Percentiles rank a stretch among this genome's conserved stretches.
Conservation (phyloP, 2,113 vertebrate genomes). For the Lophochroa leadbeateri region DNA sequence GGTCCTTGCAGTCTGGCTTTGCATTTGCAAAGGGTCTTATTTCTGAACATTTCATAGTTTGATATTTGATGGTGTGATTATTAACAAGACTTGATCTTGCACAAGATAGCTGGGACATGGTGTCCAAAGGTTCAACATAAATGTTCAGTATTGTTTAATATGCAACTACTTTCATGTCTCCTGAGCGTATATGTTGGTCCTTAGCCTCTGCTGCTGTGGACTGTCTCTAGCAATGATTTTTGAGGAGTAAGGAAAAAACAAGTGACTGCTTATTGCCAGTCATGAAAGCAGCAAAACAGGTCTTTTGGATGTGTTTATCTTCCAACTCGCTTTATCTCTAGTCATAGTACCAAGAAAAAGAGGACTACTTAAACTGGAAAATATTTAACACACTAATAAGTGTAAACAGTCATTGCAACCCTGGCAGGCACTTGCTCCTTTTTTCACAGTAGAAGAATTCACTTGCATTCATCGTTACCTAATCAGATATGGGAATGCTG, state of each 20-base stretch:
- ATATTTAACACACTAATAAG: not conserved
- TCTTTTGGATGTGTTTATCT: not conserved
- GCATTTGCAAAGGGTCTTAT: not conserved
- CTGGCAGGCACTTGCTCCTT: not conserved
- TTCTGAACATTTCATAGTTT: not conserved
- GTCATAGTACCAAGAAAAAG: not conserved
- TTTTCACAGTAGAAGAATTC: not conserved
- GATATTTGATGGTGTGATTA: not conserved
- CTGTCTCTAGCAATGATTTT: not conserved
- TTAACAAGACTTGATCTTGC: constrained; percentile 1
- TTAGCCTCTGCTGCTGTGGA: not conserved
- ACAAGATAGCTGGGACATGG: not conserved
- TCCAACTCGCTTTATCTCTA: not conserved
- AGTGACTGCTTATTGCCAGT: not conserved
- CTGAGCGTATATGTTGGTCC: not conserved
- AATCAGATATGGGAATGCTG: not conserved
- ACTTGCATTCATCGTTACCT: not conserved
- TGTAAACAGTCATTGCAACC: not conserved
- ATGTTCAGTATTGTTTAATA: not conserved
- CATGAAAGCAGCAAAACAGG: not conserved
- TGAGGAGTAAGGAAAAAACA: not conserved
- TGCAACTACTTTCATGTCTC: not conserved
- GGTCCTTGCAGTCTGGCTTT: not conserved
- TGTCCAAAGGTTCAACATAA: not conserved
- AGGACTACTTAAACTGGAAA: not conserved